A percentile compares a stretch with the other conserved stretches of the same genome.
These are phyloP conservation scores for Ceratotherium simum DNA, from an alignment of 2,113 vertebrate genomes.

Conservation along the genomic window DNA sequence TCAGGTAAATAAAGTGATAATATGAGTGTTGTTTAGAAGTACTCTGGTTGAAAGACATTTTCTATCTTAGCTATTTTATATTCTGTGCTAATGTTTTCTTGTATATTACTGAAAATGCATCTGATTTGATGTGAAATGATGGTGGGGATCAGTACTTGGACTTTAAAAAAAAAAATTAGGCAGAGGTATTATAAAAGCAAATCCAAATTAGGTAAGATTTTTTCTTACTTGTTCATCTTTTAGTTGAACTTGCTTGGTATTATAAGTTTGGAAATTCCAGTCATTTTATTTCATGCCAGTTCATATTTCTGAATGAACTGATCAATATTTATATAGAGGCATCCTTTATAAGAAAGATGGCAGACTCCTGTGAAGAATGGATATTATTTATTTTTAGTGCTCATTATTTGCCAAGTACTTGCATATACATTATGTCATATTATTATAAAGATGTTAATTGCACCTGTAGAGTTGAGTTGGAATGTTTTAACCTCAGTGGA, in stretches of 20 bases:
- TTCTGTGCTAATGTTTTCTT: not conserved
- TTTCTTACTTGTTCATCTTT: not conserved
- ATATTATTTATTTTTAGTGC: not conserved
- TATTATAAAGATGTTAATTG: not conserved
- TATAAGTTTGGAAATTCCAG: not conserved
- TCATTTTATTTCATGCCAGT: not conserved
- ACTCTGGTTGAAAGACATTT: not conserved
- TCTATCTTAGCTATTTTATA: not conserved
- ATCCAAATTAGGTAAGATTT: not conserved
- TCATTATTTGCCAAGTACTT: not conserved
- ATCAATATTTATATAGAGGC: not conserved
- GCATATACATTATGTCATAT: not conserved
- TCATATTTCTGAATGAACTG: not conserved
- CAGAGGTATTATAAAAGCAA: not conserved
- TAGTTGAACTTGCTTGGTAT: not conserved
- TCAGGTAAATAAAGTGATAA: slow-evolving; percentile 85
- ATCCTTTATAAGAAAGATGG: not conserved
- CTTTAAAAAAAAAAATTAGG: not conserved
- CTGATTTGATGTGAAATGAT: not conserved
- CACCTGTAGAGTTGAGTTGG: not conserved
- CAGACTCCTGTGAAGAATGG: not conserved
- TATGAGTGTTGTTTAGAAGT: not conserved
- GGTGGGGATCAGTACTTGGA: not conserved
- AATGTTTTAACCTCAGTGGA: not conserved
- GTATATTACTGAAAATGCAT: not conserved